Evolutionary conservation across 2,797 vertebrate genomes (phyloP).

Genomic region (Apodemus agrarius): DNA sequence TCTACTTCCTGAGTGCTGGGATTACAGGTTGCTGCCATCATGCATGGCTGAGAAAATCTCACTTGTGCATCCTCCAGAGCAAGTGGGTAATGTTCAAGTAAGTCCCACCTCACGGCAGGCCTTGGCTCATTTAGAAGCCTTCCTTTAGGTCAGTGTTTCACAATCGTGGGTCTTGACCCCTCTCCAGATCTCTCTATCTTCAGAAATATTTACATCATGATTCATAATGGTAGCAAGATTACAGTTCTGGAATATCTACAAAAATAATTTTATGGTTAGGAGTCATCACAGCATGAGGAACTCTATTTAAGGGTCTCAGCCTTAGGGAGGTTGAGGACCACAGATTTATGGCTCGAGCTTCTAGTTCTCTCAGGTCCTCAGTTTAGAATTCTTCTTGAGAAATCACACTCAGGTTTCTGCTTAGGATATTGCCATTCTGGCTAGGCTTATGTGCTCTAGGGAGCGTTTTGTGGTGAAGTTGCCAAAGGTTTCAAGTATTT

Average conservation of each 20-base stretch:
- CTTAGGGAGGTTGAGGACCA: neutral
- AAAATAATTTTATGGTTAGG: neutral
- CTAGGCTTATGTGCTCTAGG: neutral
- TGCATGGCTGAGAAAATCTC: neutral
- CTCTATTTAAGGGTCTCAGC: too few relatives aligned
- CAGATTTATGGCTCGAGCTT: neutral
- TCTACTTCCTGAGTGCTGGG: neutral
- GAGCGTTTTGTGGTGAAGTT: neutral
- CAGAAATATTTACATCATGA: neutral
- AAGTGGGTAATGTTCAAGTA: neutral
- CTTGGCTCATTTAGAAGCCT: neutral
- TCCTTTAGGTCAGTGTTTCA: neutral
- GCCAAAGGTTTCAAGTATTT: neutral
- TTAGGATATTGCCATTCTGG: neutral
- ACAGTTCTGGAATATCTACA: neutral
- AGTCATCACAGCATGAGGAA: neutral
- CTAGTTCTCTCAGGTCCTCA: neutral
- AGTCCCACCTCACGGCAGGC: neutral
- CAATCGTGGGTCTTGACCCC: too few relatives aligned
- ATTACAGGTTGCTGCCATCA: neutral
- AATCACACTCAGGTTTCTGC: neutral
- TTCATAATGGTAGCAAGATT: neutral
- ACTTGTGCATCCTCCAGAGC: neutral
- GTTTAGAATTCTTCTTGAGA: slow-evolving; percentile 35
- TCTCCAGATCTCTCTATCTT: too few relatives aligned